These are phyloP conservation scores for Cinclus mexicanus DNA, from an alignment of 2,113 vertebrate species.

Conservation along the genomic window DNA sequence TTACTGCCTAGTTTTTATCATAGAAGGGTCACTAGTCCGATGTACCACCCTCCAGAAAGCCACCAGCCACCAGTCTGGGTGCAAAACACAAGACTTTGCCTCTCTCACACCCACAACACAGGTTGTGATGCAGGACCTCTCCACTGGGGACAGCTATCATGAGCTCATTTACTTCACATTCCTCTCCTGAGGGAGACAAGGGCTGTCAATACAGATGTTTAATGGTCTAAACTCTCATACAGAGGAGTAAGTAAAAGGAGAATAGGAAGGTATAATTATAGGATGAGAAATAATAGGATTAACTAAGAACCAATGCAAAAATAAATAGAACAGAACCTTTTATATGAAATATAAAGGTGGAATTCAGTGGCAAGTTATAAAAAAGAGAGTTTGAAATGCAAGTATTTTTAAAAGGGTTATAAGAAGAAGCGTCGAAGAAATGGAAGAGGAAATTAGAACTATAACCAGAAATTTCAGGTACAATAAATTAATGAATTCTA, in stretches of 20 bases:
- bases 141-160: background rate
- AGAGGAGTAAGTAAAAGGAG: background rate
- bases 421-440: background rate
- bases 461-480: background rate
- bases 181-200: background rate
- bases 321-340: background rate
- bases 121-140: background rate
- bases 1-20: background rate
- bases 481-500: background rate
- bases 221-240: background rate
- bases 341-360: background rate
- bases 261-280: background rate
- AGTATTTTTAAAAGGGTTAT: background rate
- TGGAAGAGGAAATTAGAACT: background rate
- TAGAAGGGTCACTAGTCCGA: accelerated
- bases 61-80: accelerated
- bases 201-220: accelerated
- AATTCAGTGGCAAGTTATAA: background rate
- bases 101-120: background rate
- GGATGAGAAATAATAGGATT: background rate
- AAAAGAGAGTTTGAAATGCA: background rate
- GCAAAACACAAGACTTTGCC: background rate
- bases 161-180: background rate
- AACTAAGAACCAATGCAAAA: background rate
- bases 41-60: background rate